Conservation (phyloP, 2,113 vertebrate species). For the Dermatemys mawii region DNA sequence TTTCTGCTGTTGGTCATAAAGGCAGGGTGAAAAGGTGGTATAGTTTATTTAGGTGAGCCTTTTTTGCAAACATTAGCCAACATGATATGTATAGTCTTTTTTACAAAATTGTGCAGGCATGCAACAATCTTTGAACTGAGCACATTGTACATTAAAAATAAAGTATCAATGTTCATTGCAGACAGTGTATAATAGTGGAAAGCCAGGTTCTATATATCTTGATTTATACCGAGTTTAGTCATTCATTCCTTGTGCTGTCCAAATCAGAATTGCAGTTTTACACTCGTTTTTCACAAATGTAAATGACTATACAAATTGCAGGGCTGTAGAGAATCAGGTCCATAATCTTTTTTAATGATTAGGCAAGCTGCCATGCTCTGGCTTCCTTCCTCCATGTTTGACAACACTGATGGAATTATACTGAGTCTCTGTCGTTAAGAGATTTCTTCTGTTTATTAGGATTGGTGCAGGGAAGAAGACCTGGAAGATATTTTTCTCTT, state of each 20-base stretch:
- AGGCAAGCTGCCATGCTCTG: not conserved
- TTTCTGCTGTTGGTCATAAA: not conserved
- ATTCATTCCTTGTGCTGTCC: not conserved
- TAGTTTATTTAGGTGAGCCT: not conserved
- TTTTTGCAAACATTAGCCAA: not conserved
- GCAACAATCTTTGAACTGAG: not conserved
- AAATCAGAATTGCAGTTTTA: not conserved
- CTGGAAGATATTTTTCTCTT: not conserved
- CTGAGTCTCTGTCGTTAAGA: not conserved
- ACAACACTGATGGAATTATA: not conserved
- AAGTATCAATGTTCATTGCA: not conserved
- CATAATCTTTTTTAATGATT: not conserved
- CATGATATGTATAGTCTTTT: not conserved
- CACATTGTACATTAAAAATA: not conserved
- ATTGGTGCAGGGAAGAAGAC: not conserved
- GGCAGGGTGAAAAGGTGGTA: not conserved
- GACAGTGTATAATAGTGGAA: not conserved
- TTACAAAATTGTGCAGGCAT: not conserved
- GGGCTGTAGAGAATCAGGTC: not conserved
- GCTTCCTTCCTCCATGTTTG: not conserved
- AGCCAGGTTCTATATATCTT: not conserved
- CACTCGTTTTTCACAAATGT: not conserved
- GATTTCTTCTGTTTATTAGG: not conserved
- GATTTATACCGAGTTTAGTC: not conserved
- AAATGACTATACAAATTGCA: not conserved